Conservation (phyloP, 2,797 vertebrate genomes). For the Melanotaenia nigrans region DNA sequence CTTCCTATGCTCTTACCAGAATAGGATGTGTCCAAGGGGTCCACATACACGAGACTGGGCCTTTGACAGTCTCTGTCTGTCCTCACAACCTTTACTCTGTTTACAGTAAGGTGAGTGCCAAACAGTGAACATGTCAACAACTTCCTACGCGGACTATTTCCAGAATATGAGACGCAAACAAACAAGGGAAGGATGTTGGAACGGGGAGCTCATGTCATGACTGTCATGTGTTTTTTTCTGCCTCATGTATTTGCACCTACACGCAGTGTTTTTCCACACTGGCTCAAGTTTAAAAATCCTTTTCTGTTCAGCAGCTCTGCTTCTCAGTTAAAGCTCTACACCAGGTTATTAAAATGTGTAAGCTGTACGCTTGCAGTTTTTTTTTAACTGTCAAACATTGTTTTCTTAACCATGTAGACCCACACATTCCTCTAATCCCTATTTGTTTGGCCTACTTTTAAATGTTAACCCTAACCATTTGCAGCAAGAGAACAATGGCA, state of each 20-base stretch:
- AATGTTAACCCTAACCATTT: too few relatives aligned
- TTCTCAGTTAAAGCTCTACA: background rate
- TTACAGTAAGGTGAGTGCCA: conserved; percentile 47
- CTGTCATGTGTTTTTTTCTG: conserved; percentile 53
- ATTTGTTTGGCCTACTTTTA: background rate
- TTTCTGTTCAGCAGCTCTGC: background rate
- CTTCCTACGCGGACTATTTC: conserved; percentile 58
- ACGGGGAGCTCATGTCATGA: conserved; percentile 7
- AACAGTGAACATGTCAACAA: conserved; percentile 42
- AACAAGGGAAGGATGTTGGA: conserved; percentile 82
- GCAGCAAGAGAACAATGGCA: too few relatives aligned
- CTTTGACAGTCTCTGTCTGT: conserved; percentile 45
- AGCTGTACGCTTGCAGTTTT: too few relatives aligned
- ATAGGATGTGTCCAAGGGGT: conserved; percentile 55
- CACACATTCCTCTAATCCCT: too few relatives aligned
- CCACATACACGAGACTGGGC: conserved; percentile 13
- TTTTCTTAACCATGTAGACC: too few relatives aligned
- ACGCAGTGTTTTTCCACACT: conserved; percentile 56
- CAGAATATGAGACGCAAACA: conserved; percentile 71
- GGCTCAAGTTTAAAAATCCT: conserved; percentile 8
- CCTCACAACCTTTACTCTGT: conserved; percentile 42
- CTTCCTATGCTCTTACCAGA: conserved; percentile 72
- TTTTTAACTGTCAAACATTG: too few relatives aligned
- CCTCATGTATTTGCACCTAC: conserved; percentile 23
- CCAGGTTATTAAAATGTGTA: too few relatives aligned